Conservation (phyloP, 2,888 invertebrate species). For the Neoitamus cyanurus region DNA sequence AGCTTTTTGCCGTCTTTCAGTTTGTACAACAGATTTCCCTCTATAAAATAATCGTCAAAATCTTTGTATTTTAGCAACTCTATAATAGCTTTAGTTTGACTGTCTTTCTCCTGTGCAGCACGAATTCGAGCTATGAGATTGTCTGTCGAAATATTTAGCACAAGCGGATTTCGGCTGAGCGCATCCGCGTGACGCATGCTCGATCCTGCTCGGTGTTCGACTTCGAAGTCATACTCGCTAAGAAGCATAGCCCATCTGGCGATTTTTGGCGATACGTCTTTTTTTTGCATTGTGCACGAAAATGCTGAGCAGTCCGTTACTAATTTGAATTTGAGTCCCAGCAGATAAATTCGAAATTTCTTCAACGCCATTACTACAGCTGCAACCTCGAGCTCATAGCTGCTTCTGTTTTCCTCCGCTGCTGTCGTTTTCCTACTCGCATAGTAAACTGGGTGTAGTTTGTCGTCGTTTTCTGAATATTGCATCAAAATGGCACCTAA, state of each 20-base stretch:
- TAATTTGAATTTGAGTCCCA: conserved; percentile 27
- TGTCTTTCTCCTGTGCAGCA: conserved; percentile 49
- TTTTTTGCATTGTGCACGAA: conserved; percentile 54
- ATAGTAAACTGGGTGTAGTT: conserved; percentile 55
- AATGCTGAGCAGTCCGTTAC: conserved; percentile 57
- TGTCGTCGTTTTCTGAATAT: conserved; percentile 48
- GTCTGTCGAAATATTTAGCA: not conserved
- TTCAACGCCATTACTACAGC: not conserved
- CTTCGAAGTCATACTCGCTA: conserved; percentile 4
- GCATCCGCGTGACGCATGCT: conserved; percentile 43
- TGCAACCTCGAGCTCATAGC: not conserved
- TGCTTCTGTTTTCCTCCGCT: conserved; percentile 54
- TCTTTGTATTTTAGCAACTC: conserved; percentile 52
- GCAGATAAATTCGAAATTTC: not conserved
- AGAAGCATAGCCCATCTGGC: conserved; percentile 54
- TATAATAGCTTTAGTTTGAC: conserved; percentile 54
- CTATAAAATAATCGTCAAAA: conserved; percentile 48
- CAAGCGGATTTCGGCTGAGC: conserved; percentile 9
- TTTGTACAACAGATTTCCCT: conserved; percentile 55
- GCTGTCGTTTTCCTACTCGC: conserved; percentile 55
- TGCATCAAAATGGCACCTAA: conserved; percentile 56
- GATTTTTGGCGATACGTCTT: conserved; percentile 44
- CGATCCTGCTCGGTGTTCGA: conserved; percentile 22
- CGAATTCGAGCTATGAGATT: not conserved
- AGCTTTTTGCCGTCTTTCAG: conserved; percentile 10